phyloP scores from a whole-genome alignment of 2,797 vertebrate genomes.

The Acanthiza pusilla region DNA sequence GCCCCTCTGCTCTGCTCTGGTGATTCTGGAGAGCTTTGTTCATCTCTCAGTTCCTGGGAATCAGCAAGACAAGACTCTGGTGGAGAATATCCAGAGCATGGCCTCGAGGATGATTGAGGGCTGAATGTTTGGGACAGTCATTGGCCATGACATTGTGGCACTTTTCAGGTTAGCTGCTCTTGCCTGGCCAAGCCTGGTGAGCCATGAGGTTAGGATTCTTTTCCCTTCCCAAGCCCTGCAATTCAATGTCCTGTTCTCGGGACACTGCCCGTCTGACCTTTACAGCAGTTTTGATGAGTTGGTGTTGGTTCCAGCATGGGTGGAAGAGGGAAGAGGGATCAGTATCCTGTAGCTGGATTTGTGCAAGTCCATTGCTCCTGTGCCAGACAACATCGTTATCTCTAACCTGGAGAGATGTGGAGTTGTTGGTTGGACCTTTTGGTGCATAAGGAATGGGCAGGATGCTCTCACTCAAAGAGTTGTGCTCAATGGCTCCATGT shows the following conservation, averaged over 20 bases:
- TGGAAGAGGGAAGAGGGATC: neutral
- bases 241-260: rapidly evolving
- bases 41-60: too few species aligned
- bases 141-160: neutral
- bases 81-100: neutral
- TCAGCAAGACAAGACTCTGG: neutral
- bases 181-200: neutral
- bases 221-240: too few species aligned
- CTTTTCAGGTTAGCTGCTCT: neutral
- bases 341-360: too few species aligned
- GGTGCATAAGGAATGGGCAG: neutral
- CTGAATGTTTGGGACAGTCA: neutral
- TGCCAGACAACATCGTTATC: neutral
- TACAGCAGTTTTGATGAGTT: neutral
- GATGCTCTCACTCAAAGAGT: neutral
- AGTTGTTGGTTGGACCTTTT: neutral
- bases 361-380: neutral
- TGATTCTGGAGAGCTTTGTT: neutral
- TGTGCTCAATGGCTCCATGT: neutral
- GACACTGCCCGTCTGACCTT: rapidly evolving
- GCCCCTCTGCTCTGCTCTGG: neutral
- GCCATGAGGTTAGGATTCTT: neutral
- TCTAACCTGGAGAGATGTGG: too few species aligned
- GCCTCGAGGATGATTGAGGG: too few species aligned
- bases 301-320: neutral